phyloP scores from a whole-genome alignment of 2,888 invertebrate species.

The Myopa tessellatipennis region DNA sequence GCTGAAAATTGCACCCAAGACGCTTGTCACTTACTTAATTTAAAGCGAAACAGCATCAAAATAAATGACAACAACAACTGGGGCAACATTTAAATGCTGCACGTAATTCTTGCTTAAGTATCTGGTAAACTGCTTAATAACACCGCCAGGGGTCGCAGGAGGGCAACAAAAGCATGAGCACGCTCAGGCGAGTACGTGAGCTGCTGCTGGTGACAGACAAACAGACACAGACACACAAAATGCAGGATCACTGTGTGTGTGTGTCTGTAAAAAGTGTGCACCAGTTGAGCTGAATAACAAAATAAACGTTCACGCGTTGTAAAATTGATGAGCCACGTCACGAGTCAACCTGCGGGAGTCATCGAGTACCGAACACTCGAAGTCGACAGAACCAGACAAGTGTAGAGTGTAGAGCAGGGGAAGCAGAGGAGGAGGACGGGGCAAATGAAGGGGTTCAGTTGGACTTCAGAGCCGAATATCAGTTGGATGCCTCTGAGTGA shows the following conservation, averaged over 20 bases:
- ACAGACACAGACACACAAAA: slow-evolving; percentile 29
- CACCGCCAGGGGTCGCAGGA: slow-evolving; percentile 55
- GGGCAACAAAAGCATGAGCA: slow-evolving; percentile 2
- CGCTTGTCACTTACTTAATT: slow-evolving; percentile 27
- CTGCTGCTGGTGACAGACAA: slow-evolving; percentile 20
- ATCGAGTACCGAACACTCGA: too few species aligned
- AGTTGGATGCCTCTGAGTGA: too few species aligned
- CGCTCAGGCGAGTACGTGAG: slow-evolving; percentile 19
- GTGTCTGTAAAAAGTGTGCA: not conserved
- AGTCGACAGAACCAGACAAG: too few species aligned
- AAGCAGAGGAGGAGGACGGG: too few species aligned
- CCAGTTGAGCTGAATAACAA: slow-evolving; percentile 61
- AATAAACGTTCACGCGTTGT: slow-evolving; percentile 64
- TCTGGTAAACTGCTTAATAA: slow-evolving; percentile 66
- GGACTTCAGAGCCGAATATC: too few species aligned
- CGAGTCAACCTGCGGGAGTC: too few species aligned
- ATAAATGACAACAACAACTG: slow-evolving; percentile 4
- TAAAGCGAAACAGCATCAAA: slow-evolving; percentile 11
- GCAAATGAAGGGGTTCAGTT: too few species aligned
- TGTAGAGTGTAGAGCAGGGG: too few species aligned
- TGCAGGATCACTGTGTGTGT: not conserved
- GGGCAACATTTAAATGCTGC: slow-evolving; percentile 54
- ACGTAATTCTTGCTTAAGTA: slow-evolving; percentile 66
- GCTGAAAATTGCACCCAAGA: slow-evolving; percentile 21
- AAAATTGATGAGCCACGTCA: slow-evolving; percentile 57